Evolutionary conservation across 2,797 vertebrate species (phyloP), one percentile per base, ranked within the genome.

Genomic region (Micrastur ruficollis): DNA sequence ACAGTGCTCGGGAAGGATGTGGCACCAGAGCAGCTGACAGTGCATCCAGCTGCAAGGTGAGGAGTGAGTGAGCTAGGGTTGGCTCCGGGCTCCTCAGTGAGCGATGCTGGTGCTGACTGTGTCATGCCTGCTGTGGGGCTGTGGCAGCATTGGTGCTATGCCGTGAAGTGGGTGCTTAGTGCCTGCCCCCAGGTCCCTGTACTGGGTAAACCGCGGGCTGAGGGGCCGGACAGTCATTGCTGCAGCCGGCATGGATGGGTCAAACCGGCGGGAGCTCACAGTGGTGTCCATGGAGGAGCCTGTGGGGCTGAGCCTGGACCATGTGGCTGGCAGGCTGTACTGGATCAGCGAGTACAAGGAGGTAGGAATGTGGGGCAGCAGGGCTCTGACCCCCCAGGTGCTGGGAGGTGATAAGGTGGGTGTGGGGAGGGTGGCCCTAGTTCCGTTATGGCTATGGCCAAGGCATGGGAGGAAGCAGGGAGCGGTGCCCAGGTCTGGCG

Each of bases 331-430:
- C 59, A 98, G 99, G 56, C 97, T 99, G 3, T 99, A 98, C 97
- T 99, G 99, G 99, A 98, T 99, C 96, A 99, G 99, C 73, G 97
- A 98, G 90, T 98, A 98, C 78, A 99, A 99, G 97, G 97, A 98
- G 98, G 99, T 99, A 96, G 70, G 32, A 65, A 17, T 20, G 17
- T 44, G 25, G 18, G 19, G 25, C 9, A 62, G 65, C n/a, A 71
- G 36, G 25, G 31, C 25, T 81, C 29, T 83, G 19, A 32, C 8
- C 2, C 4, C 3, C 9, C 5, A 27, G 23, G 11, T n/a, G 38
- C 27, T 32, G 34, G 31, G 15, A 59, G 27, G 31, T 3, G 3
- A 31, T 72, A 58, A 49, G 25, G 12, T 47, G 56, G n/a, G n/a
- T 59, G 17, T 12, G 52, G 66, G 23, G 32, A 62, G 13, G 4